Evolutionary conservation across 2,797 vertebrate species (phyloP), one percentile per base, ranked within the genome.

Genomic region (Danio aesculapii): DNA sequence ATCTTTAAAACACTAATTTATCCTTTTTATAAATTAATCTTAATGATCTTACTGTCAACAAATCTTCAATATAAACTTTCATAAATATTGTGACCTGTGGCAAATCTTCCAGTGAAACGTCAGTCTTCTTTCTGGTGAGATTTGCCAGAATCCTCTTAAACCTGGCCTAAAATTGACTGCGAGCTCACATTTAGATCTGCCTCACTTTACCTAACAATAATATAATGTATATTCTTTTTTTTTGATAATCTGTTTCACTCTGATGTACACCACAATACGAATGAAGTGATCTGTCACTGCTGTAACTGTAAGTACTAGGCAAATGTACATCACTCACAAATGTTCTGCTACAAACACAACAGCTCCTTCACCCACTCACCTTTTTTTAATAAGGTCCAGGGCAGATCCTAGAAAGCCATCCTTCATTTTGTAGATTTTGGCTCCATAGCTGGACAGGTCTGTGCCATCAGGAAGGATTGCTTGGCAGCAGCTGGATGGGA

Each of bases 361-460:
- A 39, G 14, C 57, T 44, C n/a, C 16, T 72, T 81, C 46, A 78
- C 30, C 16, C 50, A 87, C 90, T 90, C 84, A 96, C 96, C 96
- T 97, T 91, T 98, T 97, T 90, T 96, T 98, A 91, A 98, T 96
- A 85, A 97, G 95, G 88, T 96, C 96, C 90, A 97, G 89, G 10
- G 95, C 95, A 0, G 95, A 96, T 75, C 95, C 96, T 70, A 97
- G 95, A 85, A 97, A 93, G 82, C 94, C 96, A 21, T 96, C 94
- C 92, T 96, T 97, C 94, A 97, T 97, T 91, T 95, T 96, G 81
- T 96, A 96, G 79, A 98, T 96, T 85, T 96, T 96, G 87, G 94
- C 95, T 84, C 96, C 95, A 11, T 97, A 98, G 87, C 91, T 93
- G 78, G 96, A 95, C 78, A 97, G 91, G 84, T 97, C 95, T 4